A percentile compares a stretch with the other conserved stretches of the same genome.
Evolutionary conservation across 2,797 vertebrate genomes (phyloP).

Genomic region (Dendrocincla fuliginosa): DNA sequence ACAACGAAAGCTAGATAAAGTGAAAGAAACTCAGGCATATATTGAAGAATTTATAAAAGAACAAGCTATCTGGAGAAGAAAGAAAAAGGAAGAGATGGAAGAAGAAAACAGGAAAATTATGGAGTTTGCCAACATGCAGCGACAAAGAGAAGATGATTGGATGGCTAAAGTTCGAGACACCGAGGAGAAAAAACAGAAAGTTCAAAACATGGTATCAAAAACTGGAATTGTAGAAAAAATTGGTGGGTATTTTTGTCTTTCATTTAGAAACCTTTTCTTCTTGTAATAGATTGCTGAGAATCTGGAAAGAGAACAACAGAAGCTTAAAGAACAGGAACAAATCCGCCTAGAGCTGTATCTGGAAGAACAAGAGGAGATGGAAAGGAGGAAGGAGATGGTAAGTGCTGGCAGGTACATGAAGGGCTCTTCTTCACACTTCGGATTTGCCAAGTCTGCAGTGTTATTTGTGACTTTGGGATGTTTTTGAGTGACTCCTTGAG

Average conservation of each 20-base stretch:
- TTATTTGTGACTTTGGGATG: background rate
- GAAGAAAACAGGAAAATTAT: slow-evolving; percentile 89
- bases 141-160: slow-evolving; percentile 79
- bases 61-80: slow-evolving; percentile 83
- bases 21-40: slow-evolving; percentile 80
- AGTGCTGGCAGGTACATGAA: slow-evolving; percentile 34
- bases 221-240: background rate
- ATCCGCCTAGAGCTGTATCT: slow-evolving; percentile 84
- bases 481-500: background rate
- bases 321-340: slow-evolving; percentile 86
- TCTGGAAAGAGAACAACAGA: slow-evolving; percentile 79
- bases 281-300: slow-evolving; percentile 81
- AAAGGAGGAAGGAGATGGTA: slow-evolving; percentile 83
- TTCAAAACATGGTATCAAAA: slow-evolving; percentile 81
- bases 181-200: slow-evolving; percentile 82
- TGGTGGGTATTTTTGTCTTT: background rate
- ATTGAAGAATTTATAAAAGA: slow-evolving; percentile 89
- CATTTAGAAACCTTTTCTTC: background rate
- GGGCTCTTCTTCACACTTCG: rapidly evolving
- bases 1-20: slow-evolving; percentile 88
- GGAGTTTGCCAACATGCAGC: slow-evolving; percentile 83
- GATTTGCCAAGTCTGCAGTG: background rate
- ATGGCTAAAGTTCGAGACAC: slow-evolving; percentile 79
- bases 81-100: slow-evolving; percentile 88
- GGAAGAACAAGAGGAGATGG: slow-evolving; percentile 85